phyloP scores from a whole-genome alignment of 2,797 vertebrate species.

The Erethizon dorsatum region DNA sequence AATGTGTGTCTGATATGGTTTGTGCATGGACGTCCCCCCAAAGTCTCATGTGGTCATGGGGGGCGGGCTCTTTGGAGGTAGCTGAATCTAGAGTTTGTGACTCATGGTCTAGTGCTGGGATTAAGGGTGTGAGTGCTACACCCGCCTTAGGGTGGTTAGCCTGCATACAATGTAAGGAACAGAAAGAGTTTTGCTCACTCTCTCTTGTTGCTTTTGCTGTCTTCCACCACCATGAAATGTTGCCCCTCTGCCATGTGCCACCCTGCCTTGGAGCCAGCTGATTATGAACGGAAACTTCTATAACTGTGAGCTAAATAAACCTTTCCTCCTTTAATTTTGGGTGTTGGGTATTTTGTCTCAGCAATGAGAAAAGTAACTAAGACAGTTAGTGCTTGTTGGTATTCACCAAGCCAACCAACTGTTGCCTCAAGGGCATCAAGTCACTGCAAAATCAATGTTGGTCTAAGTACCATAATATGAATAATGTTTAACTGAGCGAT shows the following conservation, averaged over 20 bases:
- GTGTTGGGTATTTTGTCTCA: not conserved
- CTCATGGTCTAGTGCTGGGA: not conserved
- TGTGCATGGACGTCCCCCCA: not conserved
- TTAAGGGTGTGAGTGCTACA: not conserved
- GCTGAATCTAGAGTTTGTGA: not conserved
- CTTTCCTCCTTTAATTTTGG: not conserved
- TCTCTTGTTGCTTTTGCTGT: not conserved
- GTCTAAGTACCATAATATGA: not conserved
- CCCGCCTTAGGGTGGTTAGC: not conserved
- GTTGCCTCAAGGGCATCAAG: not conserved
- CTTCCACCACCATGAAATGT: not conserved
- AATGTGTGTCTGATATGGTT: not conserved
- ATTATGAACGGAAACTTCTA: not conserved
- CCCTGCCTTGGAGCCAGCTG: not conserved
- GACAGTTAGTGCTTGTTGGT: not conserved
- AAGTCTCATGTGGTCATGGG: not conserved
- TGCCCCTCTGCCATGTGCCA: not conserved
- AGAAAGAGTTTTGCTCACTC: not conserved
- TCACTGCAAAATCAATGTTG: not conserved
- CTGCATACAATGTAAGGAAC: not conserved
- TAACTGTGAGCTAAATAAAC: not conserved
- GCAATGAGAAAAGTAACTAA: too few species aligned
- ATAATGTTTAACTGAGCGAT: not conserved
- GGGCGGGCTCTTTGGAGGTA: not conserved
- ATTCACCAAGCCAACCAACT: not conserved